These are phyloP conservation scores for Leptura quadrifasciata DNA, from an alignment of 2,888 invertebrate genomes.

Conservation along the genomic window DNA sequence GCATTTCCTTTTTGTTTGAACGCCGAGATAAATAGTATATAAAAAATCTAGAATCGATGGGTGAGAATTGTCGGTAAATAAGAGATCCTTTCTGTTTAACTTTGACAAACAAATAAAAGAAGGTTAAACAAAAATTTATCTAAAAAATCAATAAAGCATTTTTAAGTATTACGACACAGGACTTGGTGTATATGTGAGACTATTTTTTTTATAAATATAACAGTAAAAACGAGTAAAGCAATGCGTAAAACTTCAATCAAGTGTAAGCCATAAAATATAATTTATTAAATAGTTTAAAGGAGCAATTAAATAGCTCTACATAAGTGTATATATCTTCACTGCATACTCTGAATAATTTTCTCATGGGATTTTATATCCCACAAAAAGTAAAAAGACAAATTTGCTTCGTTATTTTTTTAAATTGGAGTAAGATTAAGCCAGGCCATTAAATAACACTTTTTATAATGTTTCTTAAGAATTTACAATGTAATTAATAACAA, in stretches of 20 bases:
- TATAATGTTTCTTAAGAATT: slow-evolving; percentile 15
- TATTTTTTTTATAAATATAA: slow-evolving; percentile 30
- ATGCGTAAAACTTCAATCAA: slow-evolving; percentile 23
- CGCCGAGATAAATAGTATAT: slow-evolving; percentile 57
- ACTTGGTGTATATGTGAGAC: slow-evolving; percentile 5
- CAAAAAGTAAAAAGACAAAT: slow-evolving; percentile 28
- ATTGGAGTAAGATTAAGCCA: slow-evolving; percentile 13
- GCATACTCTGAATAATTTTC: slow-evolving; percentile 36
- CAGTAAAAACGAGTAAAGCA: slow-evolving; percentile 17
- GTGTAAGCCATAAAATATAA: slow-evolving; percentile 25
- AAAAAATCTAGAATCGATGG: slow-evolving; percentile 57
- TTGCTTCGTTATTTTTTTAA: slow-evolving; percentile 19
- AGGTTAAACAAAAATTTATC: slow-evolving; percentile 59
- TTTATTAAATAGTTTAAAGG: slow-evolving; percentile 31
- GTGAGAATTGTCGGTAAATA: slow-evolving; percentile 66
- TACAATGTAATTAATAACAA: slow-evolving; percentile 28
- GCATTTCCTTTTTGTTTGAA: slow-evolving; percentile 48
- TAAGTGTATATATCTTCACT: slow-evolving; percentile 27
- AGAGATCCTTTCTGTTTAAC: slow-evolving; percentile 59
- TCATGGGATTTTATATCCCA: slow-evolving; percentile 35
- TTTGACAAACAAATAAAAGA: slow-evolving; percentile 59
- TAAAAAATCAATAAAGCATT: slow-evolving; percentile 62
- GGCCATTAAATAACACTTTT: slow-evolving; percentile 35
- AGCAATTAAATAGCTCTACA: slow-evolving; percentile 13
- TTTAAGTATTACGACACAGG: slow-evolving; percentile 51